Base-by-base conservation (phyloP, 1,140 invertebrate genomes). In the Drosophila equinoxialis region DNA sequence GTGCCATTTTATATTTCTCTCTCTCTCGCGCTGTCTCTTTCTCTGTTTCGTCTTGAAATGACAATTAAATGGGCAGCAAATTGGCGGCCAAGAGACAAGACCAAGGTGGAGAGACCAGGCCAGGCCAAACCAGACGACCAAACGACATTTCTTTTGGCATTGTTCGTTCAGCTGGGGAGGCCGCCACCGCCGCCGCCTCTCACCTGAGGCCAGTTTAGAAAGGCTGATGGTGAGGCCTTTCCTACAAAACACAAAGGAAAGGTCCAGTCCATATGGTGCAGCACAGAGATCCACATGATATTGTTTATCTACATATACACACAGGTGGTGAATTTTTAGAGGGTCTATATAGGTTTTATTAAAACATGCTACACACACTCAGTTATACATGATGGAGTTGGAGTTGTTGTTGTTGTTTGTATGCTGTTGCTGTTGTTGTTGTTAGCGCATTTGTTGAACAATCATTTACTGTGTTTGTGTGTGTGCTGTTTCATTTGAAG, bases 311-410 rank as follows among this genome's bases (percentile, higher is more conserved):
- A 30, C 6, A 30, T 30, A 30, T 6, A 26, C 35, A 54, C 41
- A 17, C 75, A 76, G 71, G 79, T 83, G 66, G 61, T 59, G 75
- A 55, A 75, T 70, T 85, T 77, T 48, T 17, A 6, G 4, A 26
- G 68, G 59, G 66, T 82, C 67, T 82, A 30, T 6, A 77, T 68
- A 79, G 68, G 65, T 86, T 86, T 85, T 86, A 85, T 86, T 87
- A 71, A 30, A 79, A 72, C 83, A 72, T 66, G 83, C 75, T 64
- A 55, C 60, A 54, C 63, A 55, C 60, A 54, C 42, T 63, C 55
- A 14, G 33, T 57, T 51, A 51, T 51, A 51, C 68, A 66, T 35
- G 68, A 74, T 74, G 69, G n/a, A n/a, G 57, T 67, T 41, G 30
- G 26, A 30, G 45, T 51, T 51, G 7, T 48, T 48, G 14, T 48